These are phyloP conservation scores for Verasper variegatus DNA, from an alignment of 2,113 vertebrate species.

Conservation along the genomic window DNA sequence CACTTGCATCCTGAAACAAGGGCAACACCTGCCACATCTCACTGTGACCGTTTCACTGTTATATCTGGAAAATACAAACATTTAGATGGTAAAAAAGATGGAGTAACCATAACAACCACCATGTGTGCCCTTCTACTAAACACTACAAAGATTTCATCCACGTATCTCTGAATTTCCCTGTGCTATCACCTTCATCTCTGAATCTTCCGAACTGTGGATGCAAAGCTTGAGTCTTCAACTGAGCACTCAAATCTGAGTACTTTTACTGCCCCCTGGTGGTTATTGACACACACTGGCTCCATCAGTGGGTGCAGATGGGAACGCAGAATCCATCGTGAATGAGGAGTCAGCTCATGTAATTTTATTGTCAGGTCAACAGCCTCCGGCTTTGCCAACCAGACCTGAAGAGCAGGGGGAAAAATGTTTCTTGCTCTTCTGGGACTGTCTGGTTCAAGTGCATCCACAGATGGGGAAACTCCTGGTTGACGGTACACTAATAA, in stretches of 20 bases:
- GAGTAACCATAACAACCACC: neutral
- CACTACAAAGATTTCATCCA: neutral
- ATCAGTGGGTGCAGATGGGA: slow-evolving; percentile 1
- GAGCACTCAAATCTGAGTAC: neutral
- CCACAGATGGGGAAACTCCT: slow-evolving; percentile 47
- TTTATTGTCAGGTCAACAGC: slow-evolving; percentile 3
- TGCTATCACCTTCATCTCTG: neutral
- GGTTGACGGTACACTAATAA: slow-evolving; percentile 24
- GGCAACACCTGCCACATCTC: neutral
- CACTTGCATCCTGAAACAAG: slow-evolving; percentile 22
- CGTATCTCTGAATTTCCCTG: neutral
- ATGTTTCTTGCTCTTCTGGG: neutral
- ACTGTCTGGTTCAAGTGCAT: slow-evolving; percentile 15
- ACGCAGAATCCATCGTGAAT: slow-evolving; percentile 2
- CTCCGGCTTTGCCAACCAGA: neutral
- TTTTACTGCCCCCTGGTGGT: slow-evolving; percentile 71
- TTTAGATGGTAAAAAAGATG: no score
- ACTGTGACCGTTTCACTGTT: neutral
- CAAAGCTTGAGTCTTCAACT: neutral
- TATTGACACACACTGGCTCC: neutral
- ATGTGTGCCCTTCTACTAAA: neutral
- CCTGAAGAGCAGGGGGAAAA: neutral
- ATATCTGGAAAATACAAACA: neutral
- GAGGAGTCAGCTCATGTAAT: slow-evolving; percentile 34
- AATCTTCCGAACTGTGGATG: neutral